phyloP scores from a whole-genome alignment of 2,113 vertebrate species.

The Pelusios castaneus region DNA sequence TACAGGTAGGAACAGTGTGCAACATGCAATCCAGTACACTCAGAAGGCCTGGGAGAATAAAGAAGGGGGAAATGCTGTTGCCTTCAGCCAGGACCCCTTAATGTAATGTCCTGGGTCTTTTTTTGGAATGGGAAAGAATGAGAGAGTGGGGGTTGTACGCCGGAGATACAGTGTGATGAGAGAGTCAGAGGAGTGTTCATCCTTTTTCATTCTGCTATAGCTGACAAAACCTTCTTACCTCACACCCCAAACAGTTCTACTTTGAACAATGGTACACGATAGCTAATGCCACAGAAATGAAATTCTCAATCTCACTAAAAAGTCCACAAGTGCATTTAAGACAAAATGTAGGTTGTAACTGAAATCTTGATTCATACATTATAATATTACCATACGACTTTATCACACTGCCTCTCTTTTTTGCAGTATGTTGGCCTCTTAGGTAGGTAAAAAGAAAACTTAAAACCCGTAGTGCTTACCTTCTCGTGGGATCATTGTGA shows the following conservation, averaged over 20 bases:
- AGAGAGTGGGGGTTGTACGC: not conserved
- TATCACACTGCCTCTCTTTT: not conserved
- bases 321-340: not conserved
- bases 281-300: not conserved
- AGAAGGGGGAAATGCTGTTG: not conserved
- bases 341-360: not conserved
- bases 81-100: not conserved
- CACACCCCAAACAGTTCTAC: not conserved
- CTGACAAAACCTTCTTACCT: not conserved
- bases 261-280: not conserved
- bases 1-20: not conserved
- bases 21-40: not conserved
- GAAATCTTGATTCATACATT: not conserved
- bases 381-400: not conserved
- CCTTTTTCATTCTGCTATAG: not conserved
- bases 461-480: not conserved
- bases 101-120: not conserved
- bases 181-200: not conserved
- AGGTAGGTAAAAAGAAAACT: not conserved
- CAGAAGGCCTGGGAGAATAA: not conserved
- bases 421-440: not conserved
- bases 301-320: not conserved
- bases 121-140: not conserved
- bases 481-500: not conserved
- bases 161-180: not conserved